phyloP scores from a whole-genome alignment of 2,888 invertebrate genomes.

The Linnaemya tessellans region DNA sequence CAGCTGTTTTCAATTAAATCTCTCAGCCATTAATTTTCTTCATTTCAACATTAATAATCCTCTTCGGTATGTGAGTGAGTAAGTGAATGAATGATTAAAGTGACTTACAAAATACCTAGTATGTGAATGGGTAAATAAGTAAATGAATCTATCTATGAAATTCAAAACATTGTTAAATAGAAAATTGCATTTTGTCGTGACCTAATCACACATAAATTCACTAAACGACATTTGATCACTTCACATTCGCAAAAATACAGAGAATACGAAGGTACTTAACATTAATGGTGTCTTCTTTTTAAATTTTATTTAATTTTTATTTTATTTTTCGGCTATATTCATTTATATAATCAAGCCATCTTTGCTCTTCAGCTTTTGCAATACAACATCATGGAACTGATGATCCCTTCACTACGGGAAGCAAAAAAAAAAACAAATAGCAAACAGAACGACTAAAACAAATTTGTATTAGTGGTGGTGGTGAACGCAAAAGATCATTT shows the following conservation, averaged over 20 bases:
- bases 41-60: slow-evolving; percentile 42
- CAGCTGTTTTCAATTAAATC: slow-evolving; percentile 38
- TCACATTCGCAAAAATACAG: slow-evolving; percentile 26
- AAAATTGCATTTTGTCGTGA: slow-evolving; percentile 70
- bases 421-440: not conserved
- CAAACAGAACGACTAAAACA: slow-evolving; percentile 9
- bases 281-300: slow-evolving; percentile 42
- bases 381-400: slow-evolving; percentile 56
- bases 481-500: slow-evolving; percentile 54
- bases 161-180: slow-evolving; percentile 45
- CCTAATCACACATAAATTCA: slow-evolving; percentile 70
- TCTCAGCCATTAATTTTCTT: slow-evolving; percentile 55
- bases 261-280: slow-evolving; percentile 5
- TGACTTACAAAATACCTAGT: slow-evolving; percentile 6
- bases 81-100: slow-evolving; percentile 23
- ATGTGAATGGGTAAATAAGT: slow-evolving; percentile 3
- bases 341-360: slow-evolving; percentile 71
- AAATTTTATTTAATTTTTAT: slow-evolving; percentile 40
- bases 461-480: slow-evolving; percentile 23
- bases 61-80: slow-evolving; percentile 23
- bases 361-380: slow-evolving; percentile 37
- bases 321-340: slow-evolving; percentile 15
- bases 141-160: slow-evolving; percentile 15
- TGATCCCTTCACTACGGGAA: slow-evolving; percentile 60
- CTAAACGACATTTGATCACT: slow-evolving; percentile 70